Evolutionary conservation across 2,888 invertebrate species (phyloP).

Genomic region (Dinocampus coccinellae): DNA sequence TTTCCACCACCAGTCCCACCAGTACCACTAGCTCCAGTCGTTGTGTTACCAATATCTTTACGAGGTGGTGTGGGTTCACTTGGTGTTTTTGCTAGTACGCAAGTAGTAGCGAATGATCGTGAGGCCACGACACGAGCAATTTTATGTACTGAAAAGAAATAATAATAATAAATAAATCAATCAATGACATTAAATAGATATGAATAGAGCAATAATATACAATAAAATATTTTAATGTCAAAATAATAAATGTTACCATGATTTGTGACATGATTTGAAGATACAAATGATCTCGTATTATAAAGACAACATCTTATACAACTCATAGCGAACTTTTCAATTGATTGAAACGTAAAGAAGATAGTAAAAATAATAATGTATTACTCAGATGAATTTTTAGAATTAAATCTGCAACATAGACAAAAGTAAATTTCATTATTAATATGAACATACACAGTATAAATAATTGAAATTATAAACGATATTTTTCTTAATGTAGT

Average conservation of each 20-base stretch:
- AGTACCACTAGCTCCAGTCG: conserved; percentile 39
- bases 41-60: conserved; percentile 51
- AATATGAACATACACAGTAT: background rate
- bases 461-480: too few relatives aligned
- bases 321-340: conserved; percentile 56
- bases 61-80: conserved; percentile 61
- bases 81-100: conserved; percentile 59
- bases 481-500: too few relatives aligned
- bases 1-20: conserved; percentile 74
- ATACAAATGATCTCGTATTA: conserved; percentile 62
- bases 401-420: conserved; percentile 35
- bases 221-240: conserved; percentile 5
- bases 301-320: conserved; percentile 66
- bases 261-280: conserved; percentile 62
- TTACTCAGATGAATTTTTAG: conserved; percentile 1
- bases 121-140: conserved; percentile 61
- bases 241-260: conserved; percentile 56
- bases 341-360: background rate
- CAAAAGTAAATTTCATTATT: background rate
- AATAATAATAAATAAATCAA: conserved; percentile 9
- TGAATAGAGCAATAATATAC: background rate
- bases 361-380: background rate
- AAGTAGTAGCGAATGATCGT: conserved; percentile 58
- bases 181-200: background rate
- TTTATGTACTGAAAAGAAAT: conserved; percentile 59